Conservation (phyloP, 2,113 vertebrate species). For the Limanda limanda region DNA sequence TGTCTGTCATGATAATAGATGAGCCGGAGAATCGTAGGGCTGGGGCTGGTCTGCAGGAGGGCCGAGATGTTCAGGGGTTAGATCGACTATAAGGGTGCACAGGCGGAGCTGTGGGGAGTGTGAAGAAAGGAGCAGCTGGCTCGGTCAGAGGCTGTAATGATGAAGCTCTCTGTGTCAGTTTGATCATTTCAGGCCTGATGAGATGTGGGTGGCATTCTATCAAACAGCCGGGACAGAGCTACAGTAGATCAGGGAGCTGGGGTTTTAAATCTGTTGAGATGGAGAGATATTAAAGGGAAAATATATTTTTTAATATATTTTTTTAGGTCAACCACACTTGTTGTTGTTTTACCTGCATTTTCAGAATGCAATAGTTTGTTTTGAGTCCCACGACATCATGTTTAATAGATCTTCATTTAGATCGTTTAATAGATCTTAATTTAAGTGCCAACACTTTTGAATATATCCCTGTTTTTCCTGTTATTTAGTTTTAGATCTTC, state of each 20-base stretch:
- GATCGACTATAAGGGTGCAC: conserved; percentile 26
- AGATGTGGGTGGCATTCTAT: conserved; percentile 29
- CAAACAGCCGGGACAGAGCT: conserved; percentile 11
- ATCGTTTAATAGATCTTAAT: no score
- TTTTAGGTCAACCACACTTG: no score
- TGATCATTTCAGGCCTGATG: conserved; percentile 46
- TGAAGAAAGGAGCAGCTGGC: conserved; percentile 62
- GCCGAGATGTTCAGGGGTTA: conserved; percentile 32
- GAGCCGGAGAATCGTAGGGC: conserved; percentile 26
- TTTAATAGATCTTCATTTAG: no score
- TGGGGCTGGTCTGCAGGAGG: conserved; percentile 25
- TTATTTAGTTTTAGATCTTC: no score
- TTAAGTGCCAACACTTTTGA: no score
- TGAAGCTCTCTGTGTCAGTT: conserved; percentile 47
- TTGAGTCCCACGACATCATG: no score
- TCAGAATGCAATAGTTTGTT: no score
- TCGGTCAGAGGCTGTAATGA: conserved; percentile 46
- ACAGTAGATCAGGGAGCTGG: neutral
- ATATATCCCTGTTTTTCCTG: no score
- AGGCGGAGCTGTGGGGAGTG: conserved; percentile 16
- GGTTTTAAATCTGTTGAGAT: neutral
- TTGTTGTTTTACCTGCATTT: no score
- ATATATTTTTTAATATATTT: neutral
- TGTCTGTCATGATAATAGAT: conserved; percentile 66
- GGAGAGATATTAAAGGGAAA: neutral